phyloP scores from a whole-genome alignment of 2,888 invertebrate species.

The Rhorus exstirpatorius region DNA sequence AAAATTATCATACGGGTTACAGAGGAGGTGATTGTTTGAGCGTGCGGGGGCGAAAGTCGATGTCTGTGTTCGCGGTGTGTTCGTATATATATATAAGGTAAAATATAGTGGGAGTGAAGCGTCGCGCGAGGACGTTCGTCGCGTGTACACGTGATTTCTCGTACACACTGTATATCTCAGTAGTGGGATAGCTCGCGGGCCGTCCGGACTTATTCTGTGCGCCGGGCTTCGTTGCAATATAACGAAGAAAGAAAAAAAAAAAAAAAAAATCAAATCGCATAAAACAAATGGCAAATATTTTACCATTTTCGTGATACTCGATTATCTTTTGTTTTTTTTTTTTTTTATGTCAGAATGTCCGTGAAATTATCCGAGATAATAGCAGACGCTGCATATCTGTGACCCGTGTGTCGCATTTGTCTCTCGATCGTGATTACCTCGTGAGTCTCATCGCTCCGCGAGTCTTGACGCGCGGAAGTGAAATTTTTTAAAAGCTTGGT shows the following conservation, averaged over 20 bases:
- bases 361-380: conserved; percentile 26
- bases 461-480: background rate
- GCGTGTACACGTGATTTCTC: conserved; percentile 65
- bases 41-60: conserved; percentile 50
- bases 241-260: background rate
- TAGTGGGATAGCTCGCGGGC: conserved; percentile 60
- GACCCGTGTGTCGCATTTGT: conserved; percentile 21
- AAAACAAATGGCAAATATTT: conserved; percentile 33
- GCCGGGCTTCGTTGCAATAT: background rate
- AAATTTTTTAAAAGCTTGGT: background rate
- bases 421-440: background rate
- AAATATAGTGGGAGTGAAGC: conserved; percentile 52
- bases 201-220: conserved; percentile 23
- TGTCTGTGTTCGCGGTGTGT: too few species aligned
- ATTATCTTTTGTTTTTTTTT: conserved; percentile 1
- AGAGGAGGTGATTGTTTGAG: conserved; percentile 34
- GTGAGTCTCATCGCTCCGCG: background rate
- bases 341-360: conserved; percentile 2
- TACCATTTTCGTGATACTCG: background rate
- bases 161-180: conserved; percentile 55
- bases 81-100: conserved; percentile 52
- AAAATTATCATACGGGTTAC: background rate
- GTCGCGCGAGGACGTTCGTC: conserved; percentile 28
- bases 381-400: background rate
- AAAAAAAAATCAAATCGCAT: background rate